phyloP scores from a whole-genome alignment of 2,797 vertebrate genomes.

The Takifugu ocellatus region DNA sequence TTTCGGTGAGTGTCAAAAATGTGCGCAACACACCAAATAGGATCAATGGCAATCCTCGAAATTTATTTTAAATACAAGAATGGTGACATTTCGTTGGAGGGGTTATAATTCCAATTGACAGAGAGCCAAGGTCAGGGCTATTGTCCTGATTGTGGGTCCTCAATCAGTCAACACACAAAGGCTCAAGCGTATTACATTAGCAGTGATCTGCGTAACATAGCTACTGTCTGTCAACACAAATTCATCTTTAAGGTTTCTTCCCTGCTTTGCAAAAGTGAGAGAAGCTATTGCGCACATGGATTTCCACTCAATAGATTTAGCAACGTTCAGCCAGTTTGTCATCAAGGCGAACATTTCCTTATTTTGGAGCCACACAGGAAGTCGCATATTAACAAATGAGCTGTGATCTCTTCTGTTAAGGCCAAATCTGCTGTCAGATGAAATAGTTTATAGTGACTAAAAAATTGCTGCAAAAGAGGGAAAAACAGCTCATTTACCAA shows the following conservation, averaged over 20 bases:
- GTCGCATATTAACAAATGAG: too few relatives aligned
- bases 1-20: background rate
- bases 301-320: too few relatives aligned
- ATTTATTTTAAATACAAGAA: conserved; percentile 10
- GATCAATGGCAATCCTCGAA: conserved; percentile 19
- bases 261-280: too few relatives aligned
- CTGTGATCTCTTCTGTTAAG: too few relatives aligned
- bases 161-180: conserved; percentile 51
- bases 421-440: background rate
- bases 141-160: conserved; percentile 52
- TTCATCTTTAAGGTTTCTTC: background rate
- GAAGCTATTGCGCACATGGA: too few relatives aligned
- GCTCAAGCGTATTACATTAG: conserved; percentile 43
- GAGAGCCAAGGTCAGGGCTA: conserved; percentile 58
- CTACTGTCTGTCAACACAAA: conserved; percentile 21
- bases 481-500: background rate
- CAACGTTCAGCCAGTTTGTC: too few relatives aligned
- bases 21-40: conserved; percentile 4
- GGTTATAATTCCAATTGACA: conserved; percentile 45
- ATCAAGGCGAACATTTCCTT: too few relatives aligned
- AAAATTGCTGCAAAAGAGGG: background rate
- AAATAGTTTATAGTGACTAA: background rate
- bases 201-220: conserved; percentile 57
- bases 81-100: conserved; percentile 37
- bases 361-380: too few relatives aligned